These are phyloP conservation scores for Lithophane leautieri DNA, from an alignment of 2,888 invertebrate species.

Conservation along the genomic window DNA sequence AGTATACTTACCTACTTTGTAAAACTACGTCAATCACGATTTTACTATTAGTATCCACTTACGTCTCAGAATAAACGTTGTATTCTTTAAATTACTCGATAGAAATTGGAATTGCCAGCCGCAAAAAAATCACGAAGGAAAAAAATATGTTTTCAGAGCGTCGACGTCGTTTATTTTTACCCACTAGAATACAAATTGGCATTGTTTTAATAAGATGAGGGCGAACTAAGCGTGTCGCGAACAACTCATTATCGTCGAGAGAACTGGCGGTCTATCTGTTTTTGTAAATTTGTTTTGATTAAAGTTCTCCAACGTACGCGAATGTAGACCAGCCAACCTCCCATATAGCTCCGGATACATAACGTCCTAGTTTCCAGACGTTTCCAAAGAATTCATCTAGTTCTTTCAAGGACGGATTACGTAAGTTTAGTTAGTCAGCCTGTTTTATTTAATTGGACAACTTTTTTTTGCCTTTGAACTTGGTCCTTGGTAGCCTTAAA, in stretches of 20 bases:
- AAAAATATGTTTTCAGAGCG: conserved; percentile 69
- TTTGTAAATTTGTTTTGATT: conserved; percentile 68
- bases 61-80: conserved; percentile 33
- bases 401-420: conserved; percentile 58
- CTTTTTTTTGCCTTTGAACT: conserved; percentile 57
- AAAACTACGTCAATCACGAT: conserved; percentile 36
- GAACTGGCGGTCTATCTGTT: conserved; percentile 63
- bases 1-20: too few species aligned
- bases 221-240: conserved; percentile 68
- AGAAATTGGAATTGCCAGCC: conserved; percentile 57
- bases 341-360: conserved; percentile 24
- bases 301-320: conserved; percentile 55
- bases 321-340: conserved; percentile 51
- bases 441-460: conserved; percentile 66
- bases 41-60: conserved; percentile 25
- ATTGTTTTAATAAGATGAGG: conserved; percentile 71
- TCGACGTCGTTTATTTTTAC: conserved; percentile 67
- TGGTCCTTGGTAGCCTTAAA: conserved; percentile 48
- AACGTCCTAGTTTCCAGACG: conserved; percentile 49
- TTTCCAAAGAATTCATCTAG: conserved; percentile 42
- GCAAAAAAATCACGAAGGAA: conserved; percentile 54
- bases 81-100: conserved; percentile 51
- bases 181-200: conserved; percentile 71
- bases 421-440: conserved; percentile 54
- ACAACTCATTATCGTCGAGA: conserved; percentile 67